Base-by-base conservation (phyloP, 2,113 vertebrate species). In the Puma concolor region DNA sequence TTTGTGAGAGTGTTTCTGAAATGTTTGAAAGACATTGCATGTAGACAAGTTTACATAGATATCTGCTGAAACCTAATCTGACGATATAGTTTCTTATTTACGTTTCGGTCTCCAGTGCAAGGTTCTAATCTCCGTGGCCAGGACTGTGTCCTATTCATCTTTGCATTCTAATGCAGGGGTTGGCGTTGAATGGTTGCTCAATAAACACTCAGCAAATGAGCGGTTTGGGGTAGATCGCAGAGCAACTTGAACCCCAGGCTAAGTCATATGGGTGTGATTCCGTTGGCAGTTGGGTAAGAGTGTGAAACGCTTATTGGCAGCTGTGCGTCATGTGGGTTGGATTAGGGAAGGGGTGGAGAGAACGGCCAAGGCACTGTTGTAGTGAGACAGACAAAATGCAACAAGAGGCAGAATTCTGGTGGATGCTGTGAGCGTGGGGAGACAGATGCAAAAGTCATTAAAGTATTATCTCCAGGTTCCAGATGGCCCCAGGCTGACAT, bases 201-300 rank as follows among this genome's bases (percentile, higher is more conserved):
- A 17, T 38, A 81, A 91, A 82, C 50, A 64, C 54, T 90, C 52
- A 27, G 52, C 81, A 83, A 77, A 83, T 21, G n/a, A 92, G 63
- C 41, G 69, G 41, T 80, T 84, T 66, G 54, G 67, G 83, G 63
- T 71, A 76, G 83, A 95, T 84, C 31, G 38, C 80, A 90, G 82
- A 93, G 83, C 74, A 94, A 71, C 69, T 92, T 92, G 87, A 98
- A 96, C 90, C 96, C 50, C 52, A 85, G 79, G 69, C 79, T 80
- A 96, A 90, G 95, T 93, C 76, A 74, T 83, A 92, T 82, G 92
- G 92, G 83, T 0, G 0, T 94, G 90, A 94, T 88, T 95, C 69
- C 84, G 41, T 80, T 96, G 95, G 95, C 94, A 71, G 69, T 23
- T 33, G 82, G 82, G 69, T 77, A 91, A 3, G 57, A 63, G n/a